A percentile compares a stretch with the other conserved stretches of the same genome.
phyloP scores from a whole-genome alignment of 2,113 vertebrate genomes.

The Neolamprologus sp. region DNA sequence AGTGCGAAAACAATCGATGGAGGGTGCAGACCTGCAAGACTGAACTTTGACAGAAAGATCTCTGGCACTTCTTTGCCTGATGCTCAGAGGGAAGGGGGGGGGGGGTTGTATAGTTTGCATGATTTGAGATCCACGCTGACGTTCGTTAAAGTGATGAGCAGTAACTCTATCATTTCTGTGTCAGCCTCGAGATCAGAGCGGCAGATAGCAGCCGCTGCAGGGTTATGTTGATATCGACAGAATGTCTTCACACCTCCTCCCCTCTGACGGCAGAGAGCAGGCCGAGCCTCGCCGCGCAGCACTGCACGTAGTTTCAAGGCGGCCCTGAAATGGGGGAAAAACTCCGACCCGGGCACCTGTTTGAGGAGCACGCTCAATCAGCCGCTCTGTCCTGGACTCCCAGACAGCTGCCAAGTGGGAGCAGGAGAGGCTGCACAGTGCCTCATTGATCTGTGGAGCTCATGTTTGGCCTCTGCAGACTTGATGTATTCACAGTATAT shows the following conservation, averaged over 20 bases:
- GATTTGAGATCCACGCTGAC: not conserved
- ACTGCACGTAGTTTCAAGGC: not conserved
- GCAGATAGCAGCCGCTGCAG: not conserved
- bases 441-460: not conserved
- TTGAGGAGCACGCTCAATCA: slow-evolving; percentile 26
- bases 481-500: not conserved
- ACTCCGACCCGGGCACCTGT: slow-evolving; percentile 11
- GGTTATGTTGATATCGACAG: slow-evolving; percentile 8
- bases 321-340: not conserved
- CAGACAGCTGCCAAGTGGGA: slow-evolving; percentile 11
- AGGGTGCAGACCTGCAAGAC: not conserved
- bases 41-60: not conserved
- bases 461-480: slow-evolving; percentile 3
- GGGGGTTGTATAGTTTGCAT: not conserved
- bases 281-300: not conserved
- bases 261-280: not conserved
- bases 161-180: not conserved
- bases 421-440: not conserved
- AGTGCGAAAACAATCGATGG: not conserved
- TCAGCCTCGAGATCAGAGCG: not conserved
- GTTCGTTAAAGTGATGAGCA: not conserved
- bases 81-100: not conserved
- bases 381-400: slow-evolving; percentile 9
- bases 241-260: slow-evolving; percentile 14
- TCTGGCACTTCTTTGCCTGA: not conserved